Percentiles rank a stretch among this genome's conserved stretches.
phyloP scores from a whole-genome alignment of 37 sponge, comb jelly and placozoan genomes.

The Theonella swinhoei region DNA sequence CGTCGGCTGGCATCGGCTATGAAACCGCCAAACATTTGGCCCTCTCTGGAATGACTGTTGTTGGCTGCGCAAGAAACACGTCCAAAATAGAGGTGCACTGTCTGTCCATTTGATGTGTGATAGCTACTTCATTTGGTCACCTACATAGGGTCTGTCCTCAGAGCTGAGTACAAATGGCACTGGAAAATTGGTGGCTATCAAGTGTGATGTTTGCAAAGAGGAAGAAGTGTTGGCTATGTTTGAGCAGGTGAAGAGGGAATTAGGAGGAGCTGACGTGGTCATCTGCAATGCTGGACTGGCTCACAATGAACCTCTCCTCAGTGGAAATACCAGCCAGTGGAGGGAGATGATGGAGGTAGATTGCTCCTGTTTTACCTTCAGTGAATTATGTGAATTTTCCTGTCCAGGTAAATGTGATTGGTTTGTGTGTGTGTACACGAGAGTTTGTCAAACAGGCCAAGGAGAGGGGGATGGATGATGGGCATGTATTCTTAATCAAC shows the following conservation, averaged over 20 bases:
- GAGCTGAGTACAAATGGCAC: slow-evolving; percentile 21
- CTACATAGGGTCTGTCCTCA: slow-evolving; percentile 40
- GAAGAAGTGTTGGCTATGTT: slow-evolving; percentile 69
- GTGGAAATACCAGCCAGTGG: slow-evolving; percentile 74
- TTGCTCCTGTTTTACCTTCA: background rate
- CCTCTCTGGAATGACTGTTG: background rate
- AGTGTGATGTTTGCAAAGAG: slow-evolving; percentile 83
- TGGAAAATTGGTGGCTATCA: slow-evolving; percentile 67
- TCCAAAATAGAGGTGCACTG: background rate
- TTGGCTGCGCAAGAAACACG: background rate
- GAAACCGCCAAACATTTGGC: background rate
- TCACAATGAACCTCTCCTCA: slow-evolving; percentile 54
- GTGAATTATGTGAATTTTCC: too few relatives aligned
- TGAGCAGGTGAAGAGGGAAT: slow-evolving; percentile 32
- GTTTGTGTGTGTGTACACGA: slow-evolving; percentile 61
- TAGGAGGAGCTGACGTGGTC: slow-evolving; percentile 78
- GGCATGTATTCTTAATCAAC: slow-evolving; percentile 79
- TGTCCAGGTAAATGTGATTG: slow-evolving; percentile 77
- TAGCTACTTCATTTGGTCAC: too few relatives aligned
- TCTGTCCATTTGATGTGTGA: too few relatives aligned
- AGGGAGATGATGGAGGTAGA: slow-evolving; percentile 77
- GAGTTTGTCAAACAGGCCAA: slow-evolving; percentile 77
- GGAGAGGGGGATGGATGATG: slow-evolving; percentile 65
- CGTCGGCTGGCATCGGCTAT: background rate
- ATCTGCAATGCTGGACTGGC: slow-evolving; percentile 87